Conservation (phyloP, 2,888 invertebrate species). For the Aromia moschata region DNA sequence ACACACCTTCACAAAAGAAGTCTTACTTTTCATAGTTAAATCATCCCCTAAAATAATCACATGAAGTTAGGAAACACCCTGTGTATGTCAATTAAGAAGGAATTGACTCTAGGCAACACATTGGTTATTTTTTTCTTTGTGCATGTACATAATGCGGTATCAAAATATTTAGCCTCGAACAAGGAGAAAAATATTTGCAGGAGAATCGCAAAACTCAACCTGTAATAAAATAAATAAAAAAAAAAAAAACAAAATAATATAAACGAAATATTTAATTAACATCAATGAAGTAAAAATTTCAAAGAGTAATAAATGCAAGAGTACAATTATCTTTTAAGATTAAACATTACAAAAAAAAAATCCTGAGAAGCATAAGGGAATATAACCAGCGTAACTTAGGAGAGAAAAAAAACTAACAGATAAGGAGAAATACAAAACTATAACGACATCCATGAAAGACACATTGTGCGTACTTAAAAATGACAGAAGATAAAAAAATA, state of each 20-base stretch:
- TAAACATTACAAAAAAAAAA: constrained; percentile 47
- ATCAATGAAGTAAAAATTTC: constrained; percentile 48
- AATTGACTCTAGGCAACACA: no score
- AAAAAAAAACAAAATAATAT: constrained; percentile 49
- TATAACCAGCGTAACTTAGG: constrained; percentile 22
- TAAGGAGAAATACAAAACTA: constrained; percentile 35
- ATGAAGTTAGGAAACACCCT: no score
- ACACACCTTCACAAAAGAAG: no score
- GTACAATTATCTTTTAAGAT: constrained; percentile 45
- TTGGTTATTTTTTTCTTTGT: no score
- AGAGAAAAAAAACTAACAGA: constrained; percentile 23
- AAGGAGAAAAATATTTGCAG: constrained; percentile 39
- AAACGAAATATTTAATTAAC: constrained; percentile 53
- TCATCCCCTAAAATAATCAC: no score
- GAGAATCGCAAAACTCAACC: constrained; percentile 40
- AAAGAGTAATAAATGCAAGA: constrained; percentile 48
- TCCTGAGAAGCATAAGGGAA: constrained; percentile 52
- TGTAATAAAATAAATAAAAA: constrained; percentile 40
- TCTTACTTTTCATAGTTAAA: no score
- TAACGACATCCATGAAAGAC: constrained; percentile 48
- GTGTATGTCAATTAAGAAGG: no score
- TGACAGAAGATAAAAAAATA: constrained; percentile 58
- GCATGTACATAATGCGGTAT: no score
- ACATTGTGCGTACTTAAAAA: constrained; percentile 57
- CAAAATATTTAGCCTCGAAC: constrained; percentile 1